Evolutionary conservation across 1,140 invertebrate species (phyloP).

Genomic region (Zaprionus gabonicus): DNA sequence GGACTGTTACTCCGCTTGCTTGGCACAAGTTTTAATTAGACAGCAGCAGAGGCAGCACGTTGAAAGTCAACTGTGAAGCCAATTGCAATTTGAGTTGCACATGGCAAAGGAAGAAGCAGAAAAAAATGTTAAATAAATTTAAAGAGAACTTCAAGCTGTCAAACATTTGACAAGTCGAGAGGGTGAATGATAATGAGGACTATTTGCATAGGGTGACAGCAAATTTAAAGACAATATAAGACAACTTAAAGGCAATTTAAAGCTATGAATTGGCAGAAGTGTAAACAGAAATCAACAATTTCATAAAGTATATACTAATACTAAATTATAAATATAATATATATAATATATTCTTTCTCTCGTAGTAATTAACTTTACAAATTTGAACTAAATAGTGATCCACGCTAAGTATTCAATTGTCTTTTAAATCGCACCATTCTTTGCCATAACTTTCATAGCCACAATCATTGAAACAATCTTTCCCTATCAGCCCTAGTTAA

Average conservation of each 20-base stretch:
- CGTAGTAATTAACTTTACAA: too few species aligned
- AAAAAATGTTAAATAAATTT: constrained; percentile 63
- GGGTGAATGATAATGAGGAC: background rate
- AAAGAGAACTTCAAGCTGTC: constrained; percentile 44
- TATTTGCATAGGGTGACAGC: background rate
- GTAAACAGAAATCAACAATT: too few species aligned
- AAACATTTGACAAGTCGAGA: background rate
- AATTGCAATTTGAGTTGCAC: constrained; percentile 73
- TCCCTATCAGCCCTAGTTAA: background rate
- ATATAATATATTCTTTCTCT: too few species aligned
- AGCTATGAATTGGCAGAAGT: too few species aligned
- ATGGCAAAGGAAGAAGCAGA: constrained; percentile 16
- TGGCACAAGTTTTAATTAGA: constrained; percentile 78
- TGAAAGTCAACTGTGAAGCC: constrained; percentile 67
- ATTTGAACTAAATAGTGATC: too few species aligned
- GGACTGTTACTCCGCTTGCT: constrained; percentile 23
- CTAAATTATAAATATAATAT: too few species aligned
- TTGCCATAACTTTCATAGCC: too few species aligned
- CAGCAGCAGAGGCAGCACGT: constrained; percentile 55
- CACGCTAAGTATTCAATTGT: too few species aligned
- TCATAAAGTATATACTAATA: too few species aligned
- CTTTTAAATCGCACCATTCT: too few species aligned
- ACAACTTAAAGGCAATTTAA: background rate
- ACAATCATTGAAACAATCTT: background rate
- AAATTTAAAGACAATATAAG: background rate